A percentile compares a stretch with the other conserved stretches of the same genome.
Conservation (phyloP, 2,888 invertebrate species). For the Teleogryllus oceanicus region DNA sequence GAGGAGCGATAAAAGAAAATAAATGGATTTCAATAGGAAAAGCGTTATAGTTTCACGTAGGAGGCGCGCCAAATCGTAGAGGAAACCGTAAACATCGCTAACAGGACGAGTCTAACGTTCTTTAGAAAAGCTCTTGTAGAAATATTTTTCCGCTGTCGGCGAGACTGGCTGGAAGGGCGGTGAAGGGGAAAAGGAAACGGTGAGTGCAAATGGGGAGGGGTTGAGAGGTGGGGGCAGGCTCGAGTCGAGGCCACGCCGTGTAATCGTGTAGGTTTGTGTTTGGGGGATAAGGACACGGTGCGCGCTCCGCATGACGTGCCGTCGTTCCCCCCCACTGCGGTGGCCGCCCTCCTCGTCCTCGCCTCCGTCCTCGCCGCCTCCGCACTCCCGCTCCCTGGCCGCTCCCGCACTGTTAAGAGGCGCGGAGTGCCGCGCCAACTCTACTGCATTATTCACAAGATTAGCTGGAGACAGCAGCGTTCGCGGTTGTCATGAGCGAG, state of each 20-base stretch:
- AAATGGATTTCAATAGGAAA: not conserved
- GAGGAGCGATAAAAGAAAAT: not conserved
- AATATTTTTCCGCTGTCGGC: no score
- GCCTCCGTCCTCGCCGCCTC: not conserved
- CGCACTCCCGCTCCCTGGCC: not conserved
- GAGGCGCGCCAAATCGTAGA: not conserved
- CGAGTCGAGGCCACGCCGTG: no score
- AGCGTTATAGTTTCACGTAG: not conserved
- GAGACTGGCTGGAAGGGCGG: no score
- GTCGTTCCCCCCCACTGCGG: not conserved
- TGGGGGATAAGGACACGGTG: no score
- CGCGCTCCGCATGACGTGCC: no score
- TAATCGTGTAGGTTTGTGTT: no score
- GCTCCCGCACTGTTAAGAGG: not conserved
- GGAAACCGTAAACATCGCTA: not conserved
- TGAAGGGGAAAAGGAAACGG: no score
- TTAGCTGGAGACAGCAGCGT: slow-evolving; percentile 9
- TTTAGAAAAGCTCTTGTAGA: no score
- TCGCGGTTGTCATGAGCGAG: not conserved
- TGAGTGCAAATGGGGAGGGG: no score
- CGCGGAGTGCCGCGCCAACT: slow-evolving; percentile 23
- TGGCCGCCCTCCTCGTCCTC: not conserved
- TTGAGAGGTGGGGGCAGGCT: no score
- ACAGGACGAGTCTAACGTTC: no score
- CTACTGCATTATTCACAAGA: slow-evolving; percentile 30